Evolutionary conservation across 2,888 invertebrate species (phyloP).

Genomic region (Lasioglossum oenotherae): DNA sequence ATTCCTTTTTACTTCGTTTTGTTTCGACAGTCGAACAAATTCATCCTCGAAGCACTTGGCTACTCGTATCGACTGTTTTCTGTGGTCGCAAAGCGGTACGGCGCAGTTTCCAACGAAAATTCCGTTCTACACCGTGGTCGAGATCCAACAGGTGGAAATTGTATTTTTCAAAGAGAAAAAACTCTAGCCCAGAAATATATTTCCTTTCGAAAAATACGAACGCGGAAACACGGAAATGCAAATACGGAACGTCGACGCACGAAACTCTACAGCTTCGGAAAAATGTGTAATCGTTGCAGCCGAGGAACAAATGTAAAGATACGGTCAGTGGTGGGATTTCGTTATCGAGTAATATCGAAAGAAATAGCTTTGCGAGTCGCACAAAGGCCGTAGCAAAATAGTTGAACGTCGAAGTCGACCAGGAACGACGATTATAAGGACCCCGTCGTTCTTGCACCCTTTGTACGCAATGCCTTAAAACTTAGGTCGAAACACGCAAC

Average conservation of each 20-base stretch:
- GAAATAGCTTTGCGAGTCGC: neutral
- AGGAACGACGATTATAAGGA: neutral
- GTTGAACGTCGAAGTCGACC: neutral
- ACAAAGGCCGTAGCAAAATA: neutral
- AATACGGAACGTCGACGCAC: neutral
- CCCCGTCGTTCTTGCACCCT: neutral
- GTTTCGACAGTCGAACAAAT: neutral
- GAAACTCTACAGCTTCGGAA: neutral
- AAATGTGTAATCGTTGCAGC: neutral
- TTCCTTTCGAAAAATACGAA: neutral
- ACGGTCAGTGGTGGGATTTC: neutral
- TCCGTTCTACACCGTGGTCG: neutral
- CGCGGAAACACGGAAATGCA: neutral
- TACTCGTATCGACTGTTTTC: neutral
- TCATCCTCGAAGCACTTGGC: neutral
- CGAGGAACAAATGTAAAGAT: neutral
- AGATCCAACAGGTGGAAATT: neutral
- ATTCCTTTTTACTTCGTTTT: neutral
- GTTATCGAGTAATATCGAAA: neutral
- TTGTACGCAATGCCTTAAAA: slow-evolving; percentile 18
- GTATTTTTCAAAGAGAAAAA: neutral
- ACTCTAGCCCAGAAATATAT: neutral
- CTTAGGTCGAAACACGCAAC: slow-evolving; percentile 29
- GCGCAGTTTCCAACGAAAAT: neutral
- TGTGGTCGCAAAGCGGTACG: neutral